Evolutionary conservation across 1,140 invertebrate species (phyloP), one percentile per base, ranked within the genome.

Genomic region (Cyphomyrmex costatus): DNA sequence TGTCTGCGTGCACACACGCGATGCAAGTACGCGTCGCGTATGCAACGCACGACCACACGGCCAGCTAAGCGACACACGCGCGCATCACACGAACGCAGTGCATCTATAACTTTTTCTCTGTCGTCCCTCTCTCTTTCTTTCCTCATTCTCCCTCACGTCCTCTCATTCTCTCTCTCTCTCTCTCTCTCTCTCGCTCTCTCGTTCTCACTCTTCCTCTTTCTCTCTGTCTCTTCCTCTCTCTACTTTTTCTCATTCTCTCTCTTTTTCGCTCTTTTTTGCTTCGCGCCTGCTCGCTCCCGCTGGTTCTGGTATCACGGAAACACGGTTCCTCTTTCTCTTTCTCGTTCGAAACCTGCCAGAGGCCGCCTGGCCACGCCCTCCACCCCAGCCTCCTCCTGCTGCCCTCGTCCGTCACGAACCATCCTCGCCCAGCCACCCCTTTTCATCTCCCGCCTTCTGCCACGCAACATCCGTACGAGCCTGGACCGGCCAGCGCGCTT

Each of bases 311-410:
- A 91, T 87, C 89, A 91, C 83, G 87, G 89, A 91, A 89, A 91
- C 86, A 86, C 88, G 79, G 83, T 88, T 91, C 86, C 92, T 92
- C 89, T 92, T 91, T 88, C 90, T 92, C 91, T 93, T 93, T 93
- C 91, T 92, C 92, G 90, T 92, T 93, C 86, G 90, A 91, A 93
- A 93, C 89, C 91, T 92, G 91, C 89, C 91, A 92, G 93, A 92
- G 92, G 89, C 90, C 89, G 92, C 90, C 91, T 92, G 93, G 93
- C 93, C 94, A 94, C 93, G 93, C 94, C 93, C 93, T 93, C 90
- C 90, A 92, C 91, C 91, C 88, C 88, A 76, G 65, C 87, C 88
- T 83, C 78, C 88, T 68, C 83, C 73, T 77, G 88, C 80, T 84
- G 79, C 83, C 89, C 84, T 88, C 86, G 90, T 88, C 86, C 86